Percentiles rank a stretch among this genome's conserved stretches.
These are phyloP conservation scores for Mionectes macconnelli DNA, from an alignment of 2,113 vertebrate genomes.

Conservation along the genomic window DNA sequence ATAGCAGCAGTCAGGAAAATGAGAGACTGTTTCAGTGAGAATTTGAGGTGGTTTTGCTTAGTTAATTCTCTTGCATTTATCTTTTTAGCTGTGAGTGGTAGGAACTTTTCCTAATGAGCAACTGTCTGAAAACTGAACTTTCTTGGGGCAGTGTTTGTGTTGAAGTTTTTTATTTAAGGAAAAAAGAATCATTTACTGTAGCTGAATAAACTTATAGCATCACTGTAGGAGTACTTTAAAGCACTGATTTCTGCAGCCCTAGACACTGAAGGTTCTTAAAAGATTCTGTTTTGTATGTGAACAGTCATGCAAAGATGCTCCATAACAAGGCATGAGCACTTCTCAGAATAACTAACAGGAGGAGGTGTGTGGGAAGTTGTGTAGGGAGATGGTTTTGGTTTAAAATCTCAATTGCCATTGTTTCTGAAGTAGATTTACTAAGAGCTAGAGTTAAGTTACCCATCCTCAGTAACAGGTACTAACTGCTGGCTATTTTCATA, in stretches of 20 bases:
- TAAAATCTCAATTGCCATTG: neutral
- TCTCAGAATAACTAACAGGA: constrained; percentile 2
- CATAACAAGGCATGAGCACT: neutral
- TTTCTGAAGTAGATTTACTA: neutral
- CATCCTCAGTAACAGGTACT: neutral
- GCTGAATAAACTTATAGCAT: neutral
- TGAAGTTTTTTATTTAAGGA: neutral
- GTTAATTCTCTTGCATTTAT: neutral
- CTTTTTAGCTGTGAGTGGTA: neutral
- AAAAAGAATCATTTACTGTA: neutral
- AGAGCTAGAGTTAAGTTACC: neutral
- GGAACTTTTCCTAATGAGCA: neutral
- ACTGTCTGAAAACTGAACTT: neutral
- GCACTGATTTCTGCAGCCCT: neutral
- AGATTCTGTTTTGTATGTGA: neutral
- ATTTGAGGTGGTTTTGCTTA: neutral
- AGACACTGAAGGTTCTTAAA: neutral
- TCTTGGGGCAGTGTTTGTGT: neutral
- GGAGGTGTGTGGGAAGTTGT: neutral
- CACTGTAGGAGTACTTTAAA: neutral
- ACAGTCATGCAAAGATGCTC: neutral
- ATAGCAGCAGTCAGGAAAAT: neutral
- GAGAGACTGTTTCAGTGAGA: neutral
- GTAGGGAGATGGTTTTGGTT: neutral
- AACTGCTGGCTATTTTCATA: neutral